Evolutionary conservation across 2,113 vertebrate species (phyloP), one percentile per base, ranked within the genome.

Genomic region (Lontra canadensis): DNA sequence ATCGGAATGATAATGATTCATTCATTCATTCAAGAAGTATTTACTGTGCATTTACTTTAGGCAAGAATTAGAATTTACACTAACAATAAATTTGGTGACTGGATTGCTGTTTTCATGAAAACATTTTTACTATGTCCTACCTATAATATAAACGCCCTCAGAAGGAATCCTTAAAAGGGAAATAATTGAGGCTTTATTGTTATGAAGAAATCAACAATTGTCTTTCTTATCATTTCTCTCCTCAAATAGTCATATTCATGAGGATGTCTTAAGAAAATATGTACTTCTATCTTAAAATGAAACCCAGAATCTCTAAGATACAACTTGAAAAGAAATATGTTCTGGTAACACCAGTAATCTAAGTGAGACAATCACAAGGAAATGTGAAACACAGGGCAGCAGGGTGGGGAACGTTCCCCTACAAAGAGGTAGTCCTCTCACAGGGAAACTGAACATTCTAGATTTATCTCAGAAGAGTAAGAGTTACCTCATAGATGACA

Each of bases 11-110:
- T 44, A 83, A 83, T 47, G 39, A 90, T 47, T 76, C 36, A 83
- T 61, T 67, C 18, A 71, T 82, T 90, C 23, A 57, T 79, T 74
- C n/a, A 84, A 61, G 55, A 80, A 91, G 34, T 79, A 94, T 79
- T 93, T 96, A 84, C 84, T 74, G 4, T 65, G 7, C 10, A 84
- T 84, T 91, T 74, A 61, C 44, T 88, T 94, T 79, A 78, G 65
- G 10, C 17, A 61, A 55, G 80, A 93, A 82, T 87, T 55, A 69
- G 21, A 87, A 85, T 82, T 90, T 42, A 74, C 55, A 42, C 26
- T 88, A 84, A 65, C 4, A 65, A 36, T 71, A 89, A 74, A 92
- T 86, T 47, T 85, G n/a, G 47, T 67, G 61, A 42, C 57, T 49
- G 34, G 76, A 82, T 82, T 93, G 47, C 4, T 82, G 1, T 69